Evolutionary conservation across 2,888 invertebrate species (phyloP), one percentile per base, ranked within the genome.

Genomic region (Archips xylosteana): DNA sequence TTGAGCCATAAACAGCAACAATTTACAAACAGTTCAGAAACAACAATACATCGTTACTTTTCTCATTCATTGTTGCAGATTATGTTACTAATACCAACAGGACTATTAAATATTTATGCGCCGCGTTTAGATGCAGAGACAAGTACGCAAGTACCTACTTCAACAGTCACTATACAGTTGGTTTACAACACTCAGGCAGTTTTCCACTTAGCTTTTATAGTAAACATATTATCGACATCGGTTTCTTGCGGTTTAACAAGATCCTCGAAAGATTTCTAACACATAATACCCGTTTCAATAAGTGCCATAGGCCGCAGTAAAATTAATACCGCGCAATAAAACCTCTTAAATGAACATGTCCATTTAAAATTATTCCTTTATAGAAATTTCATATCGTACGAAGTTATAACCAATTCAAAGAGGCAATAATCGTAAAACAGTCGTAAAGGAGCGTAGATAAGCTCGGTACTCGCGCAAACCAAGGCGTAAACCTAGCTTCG

Each of bases 381-480:
- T 88, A 92, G 89, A 90, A 92, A 88, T 91, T 92, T 92, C 90
- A 94, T 92, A 92, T 92, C 92, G 87, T 87, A 87, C 87, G 85
- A 86, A 87, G 91, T 91, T 89, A 92, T 91, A 90, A 91, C 89
- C 92, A 87, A 92, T 92, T 92, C 91, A 86, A 87, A 89, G 86
- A 85, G 88, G 92, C 89, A 87, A 93, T 93, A 92, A 92, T 91
- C 92, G 90, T 94, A 92, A 93, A 94, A 92, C 84, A 85, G 85
- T 89, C 90, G 84, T 94, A 93, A 92, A 93, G 86, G 83, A 82
- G 86, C 80, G 83, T 79, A 92, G 92, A 92, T 92, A 92, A 92
- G 91, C 87, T 80, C 80, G 85, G 85, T 87, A 85, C 87, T 87
- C 88, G 87, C 86, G 82, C 85, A 85, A 82, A 83, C 84, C 85